phyloP scores from a whole-genome alignment of 2,797 vertebrate genomes.

The Chiroxiphia lanceolata region DNA sequence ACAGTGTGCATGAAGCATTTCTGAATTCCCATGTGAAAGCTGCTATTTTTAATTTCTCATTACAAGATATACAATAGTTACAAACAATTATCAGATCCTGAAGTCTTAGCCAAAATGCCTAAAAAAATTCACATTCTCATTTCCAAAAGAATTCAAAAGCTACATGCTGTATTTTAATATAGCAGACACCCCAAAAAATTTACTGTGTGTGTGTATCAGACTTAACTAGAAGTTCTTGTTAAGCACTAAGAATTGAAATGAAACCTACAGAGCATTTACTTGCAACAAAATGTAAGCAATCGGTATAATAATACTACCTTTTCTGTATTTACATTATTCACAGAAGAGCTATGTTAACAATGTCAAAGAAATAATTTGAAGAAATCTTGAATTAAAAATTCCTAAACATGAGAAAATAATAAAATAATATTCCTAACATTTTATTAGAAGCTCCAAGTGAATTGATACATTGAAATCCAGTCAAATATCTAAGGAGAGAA shows the following conservation, averaged over 20 bases:
- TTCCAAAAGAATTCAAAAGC: background rate
- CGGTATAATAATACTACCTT: background rate
- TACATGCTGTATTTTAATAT: background rate
- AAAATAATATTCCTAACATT: background rate
- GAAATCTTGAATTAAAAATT: background rate
- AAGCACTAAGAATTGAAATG: background rate
- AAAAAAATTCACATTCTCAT: background rate
- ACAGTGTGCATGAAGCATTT: background rate
- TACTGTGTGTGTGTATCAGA: background rate
- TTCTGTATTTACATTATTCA: background rate
- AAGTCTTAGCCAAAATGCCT: background rate
- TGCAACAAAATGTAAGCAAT: background rate
- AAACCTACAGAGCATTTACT: background rate
- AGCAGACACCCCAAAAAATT: background rate
- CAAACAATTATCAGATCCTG: background rate
- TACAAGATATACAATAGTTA: background rate
- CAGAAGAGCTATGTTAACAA: background rate
- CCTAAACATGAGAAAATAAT: background rate
- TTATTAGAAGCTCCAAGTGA: background rate
- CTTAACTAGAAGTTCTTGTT: background rate
- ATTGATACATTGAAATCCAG: background rate
- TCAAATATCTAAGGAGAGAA: background rate
- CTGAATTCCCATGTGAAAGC: background rate
- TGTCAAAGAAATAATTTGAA: background rate
- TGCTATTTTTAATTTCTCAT: background rate